Evolutionary conservation across 64 coral and sea anemone genomes (phyloP).

Genomic region (Exaiptasia diaphana): DNA sequence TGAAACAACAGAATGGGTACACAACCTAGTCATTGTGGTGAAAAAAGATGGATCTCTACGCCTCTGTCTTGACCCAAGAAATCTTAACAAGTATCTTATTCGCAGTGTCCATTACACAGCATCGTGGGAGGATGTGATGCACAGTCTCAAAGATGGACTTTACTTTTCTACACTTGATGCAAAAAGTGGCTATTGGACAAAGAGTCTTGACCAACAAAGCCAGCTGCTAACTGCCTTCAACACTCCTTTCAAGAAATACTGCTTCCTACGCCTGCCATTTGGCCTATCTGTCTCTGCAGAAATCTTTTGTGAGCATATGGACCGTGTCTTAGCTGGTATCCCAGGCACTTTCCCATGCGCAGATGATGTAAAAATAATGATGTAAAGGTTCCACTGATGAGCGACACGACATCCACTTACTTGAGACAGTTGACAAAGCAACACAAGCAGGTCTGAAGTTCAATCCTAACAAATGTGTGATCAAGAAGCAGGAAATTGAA

Average conservation of each 20-base stretch:
- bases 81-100: constrained; percentile 14
- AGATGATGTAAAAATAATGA: constrained; percentile 47
- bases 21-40: constrained; percentile 49
- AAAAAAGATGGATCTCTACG: constrained; percentile 46
- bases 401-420: too few species aligned
- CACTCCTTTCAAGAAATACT: constrained; percentile 75
- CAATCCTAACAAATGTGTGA: constrained; percentile 61
- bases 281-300: constrained; percentile 50
- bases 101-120: constrained; percentile 42
- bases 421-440: constrained; percentile 45
- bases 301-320: constrained; percentile 73
- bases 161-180: constrained; percentile 55
- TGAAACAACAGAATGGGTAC: constrained; percentile 59
- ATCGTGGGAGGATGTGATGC: constrained; percentile 29
- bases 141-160: constrained; percentile 28
- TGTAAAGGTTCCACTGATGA: constrained; percentile 32
- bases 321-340: constrained; percentile 16
- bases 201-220: constrained; percentile 52
- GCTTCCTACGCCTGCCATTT: constrained; percentile 44
- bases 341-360: constrained; percentile 35
- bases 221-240: constrained; percentile 58
- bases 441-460: constrained; percentile 53
- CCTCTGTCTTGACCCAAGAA: constrained; percentile 45
- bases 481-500: constrained; percentile 62
- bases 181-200: constrained; percentile 65